Conservation (phyloP, 2,113 vertebrate genomes). For the Dendropsophus ebraccatus region DNA sequence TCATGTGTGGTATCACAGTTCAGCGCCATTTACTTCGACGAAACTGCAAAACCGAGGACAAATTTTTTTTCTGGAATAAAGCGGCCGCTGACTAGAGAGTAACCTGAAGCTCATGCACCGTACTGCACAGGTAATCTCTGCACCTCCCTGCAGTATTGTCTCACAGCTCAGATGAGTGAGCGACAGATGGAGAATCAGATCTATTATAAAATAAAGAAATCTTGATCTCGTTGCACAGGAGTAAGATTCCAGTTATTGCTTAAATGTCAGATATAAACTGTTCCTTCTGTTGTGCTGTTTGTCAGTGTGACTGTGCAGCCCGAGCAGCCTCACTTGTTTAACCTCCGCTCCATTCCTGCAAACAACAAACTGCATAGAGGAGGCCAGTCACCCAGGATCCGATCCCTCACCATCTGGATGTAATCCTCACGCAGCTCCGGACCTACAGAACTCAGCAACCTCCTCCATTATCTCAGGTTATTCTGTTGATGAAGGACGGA, state of each 20-base stretch:
- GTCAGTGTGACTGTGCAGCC: neutral
- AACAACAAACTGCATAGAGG: neutral
- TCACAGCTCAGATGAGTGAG: neutral
- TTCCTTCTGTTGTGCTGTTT: constrained; percentile 1
- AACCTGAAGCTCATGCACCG: too few species aligned
- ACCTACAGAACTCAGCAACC: neutral
- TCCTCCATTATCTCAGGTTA: neutral
- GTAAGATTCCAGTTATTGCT: neutral
- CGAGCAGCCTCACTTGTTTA: neutral
- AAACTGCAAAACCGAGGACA: too few species aligned
- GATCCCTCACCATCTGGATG: constrained; percentile 10
- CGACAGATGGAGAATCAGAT: too few species aligned
- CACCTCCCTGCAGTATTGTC: neutral
- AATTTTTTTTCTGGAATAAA: too few species aligned
- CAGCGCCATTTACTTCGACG: too few species aligned
- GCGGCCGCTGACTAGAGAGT: too few species aligned
- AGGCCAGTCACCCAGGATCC: neutral
- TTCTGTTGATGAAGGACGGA: neutral
- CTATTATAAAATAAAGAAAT: neutral
- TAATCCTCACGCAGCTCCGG: neutral
- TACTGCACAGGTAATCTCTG: too few species aligned
- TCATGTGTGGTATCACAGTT: too few species aligned
- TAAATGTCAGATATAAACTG: neutral
- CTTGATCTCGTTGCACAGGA: neutral
- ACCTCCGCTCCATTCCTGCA: neutral